Conservation (phyloP, 1,140 invertebrate genomes). For the Aphelenchoides fujianensis region DNA sequence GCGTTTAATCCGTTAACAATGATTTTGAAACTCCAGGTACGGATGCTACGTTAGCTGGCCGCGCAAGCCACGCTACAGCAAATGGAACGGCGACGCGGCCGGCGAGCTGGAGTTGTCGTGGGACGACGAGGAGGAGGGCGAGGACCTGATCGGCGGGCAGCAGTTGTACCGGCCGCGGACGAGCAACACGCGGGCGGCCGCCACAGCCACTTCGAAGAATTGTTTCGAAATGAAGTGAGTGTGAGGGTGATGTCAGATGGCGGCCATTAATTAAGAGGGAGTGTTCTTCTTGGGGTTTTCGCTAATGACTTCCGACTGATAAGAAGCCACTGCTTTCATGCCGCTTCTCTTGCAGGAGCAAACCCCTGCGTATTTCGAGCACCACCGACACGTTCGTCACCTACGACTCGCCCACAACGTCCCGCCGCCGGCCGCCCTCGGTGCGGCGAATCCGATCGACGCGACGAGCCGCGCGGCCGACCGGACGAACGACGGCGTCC, state of each 20-base stretch:
- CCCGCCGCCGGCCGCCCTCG: neutral
- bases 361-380: constrained; percentile 12
- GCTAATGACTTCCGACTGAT: neutral
- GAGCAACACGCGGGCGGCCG: neutral
- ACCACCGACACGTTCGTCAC: constrained; percentile 18
- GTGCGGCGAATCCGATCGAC: neutral
- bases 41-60: neutral
- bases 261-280: too few species aligned
- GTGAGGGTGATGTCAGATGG: too few species aligned
- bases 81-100: neutral
- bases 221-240: constrained; percentile 22
- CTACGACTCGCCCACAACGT: constrained; percentile 13
- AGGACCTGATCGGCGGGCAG: constrained; percentile 15
- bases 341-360: constrained; percentile 2
- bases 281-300: too few species aligned
- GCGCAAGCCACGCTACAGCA: constrained; percentile 11
- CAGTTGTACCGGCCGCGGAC: neutral
- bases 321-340: too few species aligned
- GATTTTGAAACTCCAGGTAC: too few species aligned
- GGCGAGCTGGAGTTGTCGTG: constrained; percentile 4
- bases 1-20: too few species aligned
- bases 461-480: neutral
- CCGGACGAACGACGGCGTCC: neutral
- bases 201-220: constrained; percentile 19
- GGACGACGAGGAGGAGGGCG: constrained; percentile 13